Evolutionary conservation across 2,797 vertebrate genomes (phyloP), one percentile per base, ranked within the genome.

Genomic region (Spondyliosoma cantharus): DNA sequence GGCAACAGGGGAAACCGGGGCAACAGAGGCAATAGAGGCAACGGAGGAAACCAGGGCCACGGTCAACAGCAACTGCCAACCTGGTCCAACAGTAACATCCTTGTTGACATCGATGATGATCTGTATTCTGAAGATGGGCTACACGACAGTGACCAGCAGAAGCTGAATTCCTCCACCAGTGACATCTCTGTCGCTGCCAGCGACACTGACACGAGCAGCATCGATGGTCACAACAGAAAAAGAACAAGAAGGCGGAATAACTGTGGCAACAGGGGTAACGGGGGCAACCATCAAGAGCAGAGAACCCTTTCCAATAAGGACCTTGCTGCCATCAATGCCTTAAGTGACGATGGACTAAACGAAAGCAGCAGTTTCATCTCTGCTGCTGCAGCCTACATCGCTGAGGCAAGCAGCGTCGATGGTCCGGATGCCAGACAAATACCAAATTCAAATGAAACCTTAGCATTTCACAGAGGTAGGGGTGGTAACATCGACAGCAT

Each of bases 261-360:
- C 14, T 4, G 45, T 16, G 45, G 45, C 3, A 68, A 53, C 2
- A 50, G 29, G 8, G 80, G 27, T 12, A 66, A 70, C 43, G 15
- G 1, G 11, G 43, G 43, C 19, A 48, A 25, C 13, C 0, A 1
- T 27, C 11, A 45, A 11, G 29, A 0, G 3, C 6, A 13, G 7
- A 15, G 0, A 27, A 7, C 56, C 37, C 0, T 0, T 43, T 81
- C 70, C 24, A 15, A 11, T 0, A 52, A 32, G 22, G 71, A 81
- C 42, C 3, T 4, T 5, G 1, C 0, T 86, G 87, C 19, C 7
- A 0, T 59, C 0, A 8, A 17, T 5, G 9, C 0, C 27, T 20
- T 66, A 0, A 46, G 4, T 0, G 8, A 19, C 0, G 5, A 46
- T 5, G 66, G 27, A 20, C 7, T 0, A 15, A 15, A 6, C 3